Base-by-base conservation (phyloP, 2,888 invertebrate species). In the Drosophila stalkeri region DNA sequence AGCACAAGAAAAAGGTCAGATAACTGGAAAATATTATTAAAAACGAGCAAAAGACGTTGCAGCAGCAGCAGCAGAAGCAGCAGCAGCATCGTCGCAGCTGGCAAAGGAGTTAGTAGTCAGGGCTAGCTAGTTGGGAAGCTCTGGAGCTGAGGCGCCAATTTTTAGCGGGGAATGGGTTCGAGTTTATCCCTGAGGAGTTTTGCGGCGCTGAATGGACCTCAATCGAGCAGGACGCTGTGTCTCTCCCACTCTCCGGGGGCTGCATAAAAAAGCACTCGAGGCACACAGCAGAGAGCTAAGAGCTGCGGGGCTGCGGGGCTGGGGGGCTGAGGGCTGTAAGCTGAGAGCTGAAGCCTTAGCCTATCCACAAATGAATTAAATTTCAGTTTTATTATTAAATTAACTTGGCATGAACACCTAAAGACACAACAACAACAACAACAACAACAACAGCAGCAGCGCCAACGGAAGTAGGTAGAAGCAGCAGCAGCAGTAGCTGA, bases 331-430 rank as follows among this genome's bases (percentile, higher is more conserved):
- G 27, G 27, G 27, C 27, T 27, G 27, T 27, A 27, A 55, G 61
- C 66, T 67, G 56, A 52, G 39, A 61, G 60, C 55, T 44, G 49
- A 51, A 64, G 72, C 64, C 51, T 74, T 87, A 75, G 90, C 87
- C 86, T 90, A 89, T 91, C 88, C 91, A 80, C 91, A 91, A 91
- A 91, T 90, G 91, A 91, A 91, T 91, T 91, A 88, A 91, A 91
- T 91, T 91, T 86, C 82, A 91, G 83, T 90, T 91, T 91, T 90
- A 85, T 90, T 89, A 91, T 91, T 91, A 91, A 91, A 91, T 91
- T 91, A 91, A 89, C 90, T 90, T 91, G 90, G 90, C 91, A 90
- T 91, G 90, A 91, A 91, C 91, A 90, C 91, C 90, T 91, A 90
- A 91, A 91, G 89, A 82, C 89, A 80, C 78, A 80, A 59, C 78